phyloP scores from a whole-genome alignment of 1,140 invertebrate genomes.

The Cephus cinctus region DNA sequence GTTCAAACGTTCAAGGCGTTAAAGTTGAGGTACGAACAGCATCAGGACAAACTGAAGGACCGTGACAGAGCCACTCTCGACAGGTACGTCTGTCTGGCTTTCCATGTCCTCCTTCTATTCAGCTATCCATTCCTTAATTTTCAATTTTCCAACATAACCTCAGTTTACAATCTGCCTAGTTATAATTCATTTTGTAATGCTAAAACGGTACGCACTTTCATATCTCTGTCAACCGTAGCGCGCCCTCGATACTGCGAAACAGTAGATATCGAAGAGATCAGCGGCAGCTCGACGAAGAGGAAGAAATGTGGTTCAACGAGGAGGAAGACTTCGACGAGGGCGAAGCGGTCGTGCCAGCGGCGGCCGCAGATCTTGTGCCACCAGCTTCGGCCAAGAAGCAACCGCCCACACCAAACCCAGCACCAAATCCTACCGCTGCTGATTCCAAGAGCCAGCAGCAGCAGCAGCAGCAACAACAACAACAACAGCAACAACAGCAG shows the following conservation, averaged over 20 bases:
- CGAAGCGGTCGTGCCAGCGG: conserved; percentile 61
- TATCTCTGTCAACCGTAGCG: conserved; percentile 40
- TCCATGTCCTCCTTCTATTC: no score
- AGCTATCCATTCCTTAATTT: no score
- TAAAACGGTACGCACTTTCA: no score
- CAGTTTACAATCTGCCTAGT: not conserved
- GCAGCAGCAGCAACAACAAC: conserved; percentile 23
- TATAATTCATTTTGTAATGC: not conserved
- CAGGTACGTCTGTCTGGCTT: conserved; percentile 62
- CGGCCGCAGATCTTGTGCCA: conserved; percentile 47
- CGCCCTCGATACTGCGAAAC: conserved; percentile 76
- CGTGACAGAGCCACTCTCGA: conserved; percentile 74
- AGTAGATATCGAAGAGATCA: conserved; percentile 87
- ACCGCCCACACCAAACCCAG: conserved; percentile 51
- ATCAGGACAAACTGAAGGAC: conserved; percentile 88
- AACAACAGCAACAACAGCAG: conserved; percentile 21
- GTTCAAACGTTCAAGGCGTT: conserved; percentile 96
- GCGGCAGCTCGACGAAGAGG: conserved; percentile 91
- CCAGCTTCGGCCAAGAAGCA: conserved; percentile 45
- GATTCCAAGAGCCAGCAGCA: conserved; percentile 47
- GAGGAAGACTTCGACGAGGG: conserved; percentile 93
- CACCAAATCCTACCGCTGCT: conserved; percentile 39
- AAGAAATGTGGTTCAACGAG: conserved; percentile 99
- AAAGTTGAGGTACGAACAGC: conserved; percentile 89
- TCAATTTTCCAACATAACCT: not conserved